Percentiles rank a stretch among this genome's conserved stretches.
These are phyloP conservation scores for Aphelenchoides avenae DNA, from an alignment of 1,140 invertebrate species.

Conservation along the genomic window DNA sequence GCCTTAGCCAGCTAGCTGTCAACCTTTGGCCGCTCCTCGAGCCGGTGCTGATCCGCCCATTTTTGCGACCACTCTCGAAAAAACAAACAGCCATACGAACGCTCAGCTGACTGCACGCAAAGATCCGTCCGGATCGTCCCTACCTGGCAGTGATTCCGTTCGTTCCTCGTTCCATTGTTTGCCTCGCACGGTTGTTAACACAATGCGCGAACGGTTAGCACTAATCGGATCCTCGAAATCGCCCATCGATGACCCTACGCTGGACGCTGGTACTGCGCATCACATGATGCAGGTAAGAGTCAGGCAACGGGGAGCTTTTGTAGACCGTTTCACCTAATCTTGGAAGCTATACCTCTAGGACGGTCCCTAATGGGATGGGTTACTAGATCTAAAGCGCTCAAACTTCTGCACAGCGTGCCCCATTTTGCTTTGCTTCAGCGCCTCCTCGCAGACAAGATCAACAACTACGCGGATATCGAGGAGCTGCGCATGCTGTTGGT, in stretches of 20 bases:
- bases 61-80: too few relatives aligned
- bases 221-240: too few relatives aligned
- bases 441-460: constrained; percentile 81
- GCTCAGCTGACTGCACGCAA: too few relatives aligned
- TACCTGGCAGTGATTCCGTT: too few relatives aligned
- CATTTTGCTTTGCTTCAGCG: constrained; percentile 65
- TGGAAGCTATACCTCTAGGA: background rate
- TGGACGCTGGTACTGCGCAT: constrained; percentile 14
- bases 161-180: too few relatives aligned
- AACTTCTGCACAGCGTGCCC: constrained; percentile 2
- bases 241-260: constrained; percentile 18
- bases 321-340: constrained; percentile 1
- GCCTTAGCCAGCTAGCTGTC: too few relatives aligned
- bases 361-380: background rate
- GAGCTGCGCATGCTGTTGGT: constrained; percentile 78
- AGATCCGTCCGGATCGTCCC: too few relatives aligned
- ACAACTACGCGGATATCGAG: constrained; percentile 75
- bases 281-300: constrained; percentile 17
- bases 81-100: too few relatives aligned
- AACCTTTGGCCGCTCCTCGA: too few relatives aligned
- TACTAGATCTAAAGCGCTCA: background rate
- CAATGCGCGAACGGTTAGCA: too few relatives aligned
- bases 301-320: background rate
- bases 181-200: too few relatives aligned
- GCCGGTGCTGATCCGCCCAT: too few relatives aligned